These are phyloP conservation scores for Luidia sarsii DNA, from an alignment of 53 echinoderm and acorn worm genomes.

Conservation along the genomic window DNA sequence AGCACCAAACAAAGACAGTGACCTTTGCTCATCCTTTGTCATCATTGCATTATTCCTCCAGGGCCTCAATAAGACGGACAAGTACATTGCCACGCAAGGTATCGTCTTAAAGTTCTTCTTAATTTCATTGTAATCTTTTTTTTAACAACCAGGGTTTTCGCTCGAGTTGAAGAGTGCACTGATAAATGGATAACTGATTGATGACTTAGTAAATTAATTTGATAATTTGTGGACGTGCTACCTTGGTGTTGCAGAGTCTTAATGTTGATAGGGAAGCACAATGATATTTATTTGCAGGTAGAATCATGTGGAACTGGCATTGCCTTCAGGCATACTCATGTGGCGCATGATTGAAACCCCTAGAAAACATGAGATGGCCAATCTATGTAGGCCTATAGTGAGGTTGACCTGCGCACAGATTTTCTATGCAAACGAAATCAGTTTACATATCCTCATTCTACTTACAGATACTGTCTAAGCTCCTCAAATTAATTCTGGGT, in stretches of 20 bases:
- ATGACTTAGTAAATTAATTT: background rate
- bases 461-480: too few species aligned
- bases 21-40: background rate
- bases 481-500: too few species aligned
- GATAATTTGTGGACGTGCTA: background rate
- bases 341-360: too few species aligned
- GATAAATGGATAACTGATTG: background rate
- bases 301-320: too few species aligned
- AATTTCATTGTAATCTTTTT: background rate
- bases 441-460: too few species aligned
- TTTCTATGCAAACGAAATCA: too few species aligned
- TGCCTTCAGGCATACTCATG: too few species aligned
- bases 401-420: too few species aligned
- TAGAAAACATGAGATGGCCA: too few species aligned
- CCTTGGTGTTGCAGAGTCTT: background rate
- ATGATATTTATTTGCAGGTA: too few species aligned
- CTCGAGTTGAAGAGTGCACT: background rate
- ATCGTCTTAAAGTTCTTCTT: background rate
- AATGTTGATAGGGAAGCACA: background rate
- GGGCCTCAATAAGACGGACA: slow-evolving; percentile 57
- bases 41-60: slow-evolving; percentile 10
- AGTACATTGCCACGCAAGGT: slow-evolving; percentile 89
- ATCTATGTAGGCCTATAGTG: too few species aligned
- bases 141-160: background rate
- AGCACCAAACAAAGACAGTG: too few species aligned